Evolutionary conservation across 2,797 vertebrate species (phyloP), one percentile per base, ranked within the genome.

Genomic region (Manis pentadactyla): DNA sequence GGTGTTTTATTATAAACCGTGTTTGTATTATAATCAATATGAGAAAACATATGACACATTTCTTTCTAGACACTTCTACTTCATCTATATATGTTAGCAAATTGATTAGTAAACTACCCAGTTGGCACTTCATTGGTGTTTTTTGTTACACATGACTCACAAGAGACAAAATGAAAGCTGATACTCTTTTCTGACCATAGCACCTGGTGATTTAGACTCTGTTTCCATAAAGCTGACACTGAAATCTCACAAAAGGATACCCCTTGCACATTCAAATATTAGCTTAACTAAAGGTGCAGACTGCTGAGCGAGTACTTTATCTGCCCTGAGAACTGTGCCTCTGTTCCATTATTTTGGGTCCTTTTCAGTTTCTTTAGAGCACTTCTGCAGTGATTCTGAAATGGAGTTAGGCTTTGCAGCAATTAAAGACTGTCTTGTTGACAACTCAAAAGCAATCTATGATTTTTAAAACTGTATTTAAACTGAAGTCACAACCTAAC

Each of bases 401-500:
- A 78, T 51, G 39, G 42, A 94, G 9, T 57, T 55, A 39, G 53
- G 5, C 37, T 93, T 84, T 78, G 14, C 15, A 96, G 78, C 27
- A 94, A 46, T 23, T 74, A 79, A 68, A 90, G 37, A n/a, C 71
- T 85, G 15, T 77, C 57, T 64, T 86, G 6, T 34, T 61, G n/a
- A 87, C 68, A 94, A 86, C 39, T 73, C 29, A 49, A 19, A 55
- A 90, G 63, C 29, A 82, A 82, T 21, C 46, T 37, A 34, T 27
- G 10, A 57, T 68, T 89, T 78, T 73, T 85, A 6, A 7, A 94
- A 93, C 95, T 90, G 51, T 42, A 53, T 31, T 51, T 78, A 71
- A 93, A 59, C n/a, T 82, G 59, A 94, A 85, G 95, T 85, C 55
- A 75, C 53, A 42, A 77, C 53, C 68, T 51, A 95, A 85, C 39